Evolutionary conservation across 2,888 invertebrate genomes (phyloP), one percentile per base, ranked within the genome.

Genomic region (Heliothis peltigera): DNA sequence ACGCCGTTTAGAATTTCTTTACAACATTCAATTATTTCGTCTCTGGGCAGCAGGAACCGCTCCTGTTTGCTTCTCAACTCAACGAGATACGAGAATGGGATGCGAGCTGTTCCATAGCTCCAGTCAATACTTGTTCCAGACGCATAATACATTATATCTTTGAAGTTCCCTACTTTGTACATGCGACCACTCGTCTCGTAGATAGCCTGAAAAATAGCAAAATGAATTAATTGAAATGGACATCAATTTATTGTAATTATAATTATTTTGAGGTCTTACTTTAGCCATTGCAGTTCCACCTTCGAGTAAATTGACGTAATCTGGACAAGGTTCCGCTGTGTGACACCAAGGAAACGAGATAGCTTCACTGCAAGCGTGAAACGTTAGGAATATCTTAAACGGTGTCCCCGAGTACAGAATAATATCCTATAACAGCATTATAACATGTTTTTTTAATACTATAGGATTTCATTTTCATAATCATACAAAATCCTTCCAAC

Each of bases 151-250:
- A 94, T 95, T 0, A 94, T 81, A 64, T 94, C 93, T 77, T 90
- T 93, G 74, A 94, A 94, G 69, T 91, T 92, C 0, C 95, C 95
- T 3, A 95, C 94, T 87, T 93, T 94, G 64, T 94, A 95, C 90
- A 92, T 91, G 10, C 89, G 87, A 8, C 94, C 92, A 25, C 80
- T 90, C 1, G 91, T 89, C 57, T 94, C 88, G 57, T 88, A 91
- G 25, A 94, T 94, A 17, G 93, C 94, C 94, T 95, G 80, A 51
- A 87, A 88, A 0, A 53, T 12, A 15, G 19, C 18, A 17, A 12
- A 42, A 42, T 17, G 17, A 42, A 42, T 32, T 32, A 32, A 2
- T 8, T 17, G 42, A 17, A 42, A 39, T 39, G 5, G n/a, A 32
- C 32, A 32, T 3, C 32, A 12, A 32, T 32, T 28, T 1, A 28